A percentile compares a stretch with the other conserved stretches of the same genome.
These are phyloP conservation scores for Buceros bicornis DNA, from an alignment of 2,797 vertebrate genomes.

Conservation along the genomic window DNA sequence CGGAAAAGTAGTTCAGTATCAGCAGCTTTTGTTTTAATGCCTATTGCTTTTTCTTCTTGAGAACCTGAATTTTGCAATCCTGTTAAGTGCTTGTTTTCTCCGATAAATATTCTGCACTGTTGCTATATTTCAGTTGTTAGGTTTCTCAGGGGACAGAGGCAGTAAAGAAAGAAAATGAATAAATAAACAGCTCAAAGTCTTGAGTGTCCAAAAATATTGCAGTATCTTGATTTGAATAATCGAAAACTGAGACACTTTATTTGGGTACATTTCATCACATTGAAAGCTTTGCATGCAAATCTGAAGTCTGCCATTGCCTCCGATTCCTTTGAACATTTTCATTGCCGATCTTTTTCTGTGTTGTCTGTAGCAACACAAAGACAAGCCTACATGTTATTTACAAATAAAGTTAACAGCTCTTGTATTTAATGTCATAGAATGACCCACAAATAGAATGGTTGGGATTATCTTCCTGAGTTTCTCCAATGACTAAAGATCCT, in stretches of 20 bases:
- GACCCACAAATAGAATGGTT: background rate
- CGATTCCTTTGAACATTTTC: background rate
- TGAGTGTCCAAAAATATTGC: slow-evolving; percentile 64
- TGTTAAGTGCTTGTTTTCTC: slow-evolving; percentile 61
- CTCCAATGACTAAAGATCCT: background rate
- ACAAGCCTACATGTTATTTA: background rate
- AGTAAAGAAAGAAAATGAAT: slow-evolving; percentile 72
- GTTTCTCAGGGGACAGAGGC: slow-evolving; percentile 70
- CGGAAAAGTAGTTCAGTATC: background rate
- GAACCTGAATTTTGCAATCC: slow-evolving; percentile 46
- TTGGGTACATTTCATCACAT: slow-evolving; percentile 59
- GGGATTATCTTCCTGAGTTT: background rate
- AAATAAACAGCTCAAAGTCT: slow-evolving; percentile 74
- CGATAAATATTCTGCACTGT: slow-evolving; percentile 13
- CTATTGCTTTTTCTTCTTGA: slow-evolving; percentile 23
- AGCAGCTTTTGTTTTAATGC: slow-evolving; percentile 4
- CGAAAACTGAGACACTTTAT: slow-evolving; percentile 55
- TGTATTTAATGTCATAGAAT: background rate
- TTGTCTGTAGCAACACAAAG: background rate
- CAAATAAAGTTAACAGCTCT: background rate
- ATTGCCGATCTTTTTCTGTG: background rate
- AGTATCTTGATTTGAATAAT: slow-evolving; percentile 67
- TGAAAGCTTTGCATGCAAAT: slow-evolving; percentile 30
- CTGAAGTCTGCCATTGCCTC: background rate
- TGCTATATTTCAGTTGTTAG: slow-evolving; percentile 63